Conservation (phyloP, 2,797 vertebrate genomes). For the Mormyrops boulengeri region DNA sequence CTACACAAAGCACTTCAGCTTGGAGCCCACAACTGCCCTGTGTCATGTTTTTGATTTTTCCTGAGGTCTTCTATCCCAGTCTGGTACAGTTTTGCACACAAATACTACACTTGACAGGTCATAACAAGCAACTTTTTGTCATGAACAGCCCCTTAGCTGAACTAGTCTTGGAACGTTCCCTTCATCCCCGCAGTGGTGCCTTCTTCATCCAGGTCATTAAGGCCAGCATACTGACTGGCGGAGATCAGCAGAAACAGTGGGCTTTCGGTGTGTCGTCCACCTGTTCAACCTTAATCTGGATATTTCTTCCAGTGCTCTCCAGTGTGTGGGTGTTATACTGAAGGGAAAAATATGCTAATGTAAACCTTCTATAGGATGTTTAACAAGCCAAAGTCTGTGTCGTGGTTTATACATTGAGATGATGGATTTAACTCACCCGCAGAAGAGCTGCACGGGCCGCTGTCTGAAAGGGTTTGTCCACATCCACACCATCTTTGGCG, state of each 20-base stretch:
- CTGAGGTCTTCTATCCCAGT: neutral
- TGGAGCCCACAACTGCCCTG: neutral
- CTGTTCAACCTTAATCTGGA: constrained; percentile 64
- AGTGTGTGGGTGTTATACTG: constrained; percentile 68
- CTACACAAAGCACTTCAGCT: neutral
- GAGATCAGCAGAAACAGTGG: constrained; percentile 53
- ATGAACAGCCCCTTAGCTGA: neutral
- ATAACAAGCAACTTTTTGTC: neutral
- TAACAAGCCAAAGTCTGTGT: neutral
- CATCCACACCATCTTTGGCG: constrained; percentile 44
- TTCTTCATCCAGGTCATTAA: neutral
- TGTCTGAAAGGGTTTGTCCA: constrained; percentile 41
- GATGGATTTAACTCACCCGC: constrained; percentile 36
- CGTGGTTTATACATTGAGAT: neutral
- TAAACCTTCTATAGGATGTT: constrained; percentile 53
- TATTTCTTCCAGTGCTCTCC: constrained; percentile 62
- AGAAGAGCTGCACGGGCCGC: constrained; percentile 37
- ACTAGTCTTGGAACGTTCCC: neutral
- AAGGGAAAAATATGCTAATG: constrained; percentile 65
- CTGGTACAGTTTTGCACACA: neutral
- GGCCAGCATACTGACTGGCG: constrained; percentile 27
- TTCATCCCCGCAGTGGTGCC: neutral
- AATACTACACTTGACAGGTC: neutral
- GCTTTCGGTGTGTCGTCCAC: constrained; percentile 52
- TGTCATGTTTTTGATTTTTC: neutral